Conservation (phyloP, 1,140 invertebrate genomes). For the Asobara japonica region DNA sequence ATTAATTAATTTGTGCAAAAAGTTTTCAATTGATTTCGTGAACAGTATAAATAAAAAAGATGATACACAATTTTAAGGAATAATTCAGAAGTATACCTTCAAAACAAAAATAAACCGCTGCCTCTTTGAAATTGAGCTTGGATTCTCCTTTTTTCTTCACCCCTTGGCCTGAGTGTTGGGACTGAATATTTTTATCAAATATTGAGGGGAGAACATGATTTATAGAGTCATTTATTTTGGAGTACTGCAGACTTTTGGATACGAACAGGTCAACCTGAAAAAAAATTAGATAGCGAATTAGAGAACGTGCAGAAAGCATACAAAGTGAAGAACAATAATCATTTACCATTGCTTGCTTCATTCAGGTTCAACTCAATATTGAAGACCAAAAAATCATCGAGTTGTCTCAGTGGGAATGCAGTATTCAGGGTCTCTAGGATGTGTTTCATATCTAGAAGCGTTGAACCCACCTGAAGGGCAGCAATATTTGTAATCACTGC, state of each 20-base stretch:
- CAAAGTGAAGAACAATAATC: background rate
- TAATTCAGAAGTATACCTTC: background rate
- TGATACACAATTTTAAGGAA: background rate
- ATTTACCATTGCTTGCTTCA: background rate
- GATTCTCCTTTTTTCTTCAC: background rate
- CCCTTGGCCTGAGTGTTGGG: background rate
- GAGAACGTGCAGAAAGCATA: background rate
- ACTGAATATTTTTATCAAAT: background rate
- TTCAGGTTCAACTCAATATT: background rate
- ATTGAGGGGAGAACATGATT: background rate
- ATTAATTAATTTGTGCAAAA: background rate
- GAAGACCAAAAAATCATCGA: background rate
- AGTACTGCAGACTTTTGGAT: background rate
- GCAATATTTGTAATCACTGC: background rate
- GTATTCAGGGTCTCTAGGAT: background rate
- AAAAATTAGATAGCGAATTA: background rate
- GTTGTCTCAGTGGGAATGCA: background rate
- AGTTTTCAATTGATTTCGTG: no score
- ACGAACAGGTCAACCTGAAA: background rate
- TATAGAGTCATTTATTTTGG: background rate
- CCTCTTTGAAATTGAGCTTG: background rate
- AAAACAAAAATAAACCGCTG: background rate
- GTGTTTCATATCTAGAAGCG: background rate
- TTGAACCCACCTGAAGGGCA: background rate
- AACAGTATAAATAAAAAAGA: background rate